Base-by-base conservation (phyloP, 2,888 invertebrate genomes). In the Acrobasis suavella region DNA sequence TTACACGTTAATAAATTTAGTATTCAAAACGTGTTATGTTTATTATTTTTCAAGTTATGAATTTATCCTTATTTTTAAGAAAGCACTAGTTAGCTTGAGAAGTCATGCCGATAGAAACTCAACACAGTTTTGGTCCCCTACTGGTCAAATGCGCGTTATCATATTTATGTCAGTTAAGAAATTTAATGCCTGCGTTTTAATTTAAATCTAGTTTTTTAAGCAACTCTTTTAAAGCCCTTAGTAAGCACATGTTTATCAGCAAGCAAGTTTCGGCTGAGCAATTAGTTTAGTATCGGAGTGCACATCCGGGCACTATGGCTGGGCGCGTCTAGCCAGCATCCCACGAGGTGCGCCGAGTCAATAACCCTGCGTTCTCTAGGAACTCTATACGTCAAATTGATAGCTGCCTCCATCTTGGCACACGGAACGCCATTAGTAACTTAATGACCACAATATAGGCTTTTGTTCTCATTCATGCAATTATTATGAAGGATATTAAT, bases 301-400 rank as follows among this genome's bases (percentile, higher is more conserved):
- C 68, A 60, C 71, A 70, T 76, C 77, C 77, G 76, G 78, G 82
- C 80, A 79, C 74, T 77, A 78, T 75, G 79, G 79, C 75, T 72
- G 72, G 72, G 70, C 71, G 76, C 75, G 70, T 68, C 70, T 67
- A 71, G 69, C 71, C 68, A 74, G 82, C 87, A 86, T 86, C 87
- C 85, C 81, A 85, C 84, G 77, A 87, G 84, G 85, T 78, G 82
- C 77, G 78, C 71, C 69, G 76, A 76, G 83, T 83, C 86, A 80
- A 77, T 78, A 79, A 87, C 87, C 89, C 76, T 72, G 17, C 66
- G 68, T 69, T 75, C 79, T 78, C 79, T 80, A 83, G 83, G 84
- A 85, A 85, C 83, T 78, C 78, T 77, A 80, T 78, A 79, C 80
- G 78, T 84, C 79, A 83, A 86, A 86, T 85, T 87, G 86, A 87